A percentile compares a stretch with the other conserved stretches of the same genome.
phyloP scores from a whole-genome alignment of 2,888 invertebrate species.

The Heterodera filipjevi region DNA sequence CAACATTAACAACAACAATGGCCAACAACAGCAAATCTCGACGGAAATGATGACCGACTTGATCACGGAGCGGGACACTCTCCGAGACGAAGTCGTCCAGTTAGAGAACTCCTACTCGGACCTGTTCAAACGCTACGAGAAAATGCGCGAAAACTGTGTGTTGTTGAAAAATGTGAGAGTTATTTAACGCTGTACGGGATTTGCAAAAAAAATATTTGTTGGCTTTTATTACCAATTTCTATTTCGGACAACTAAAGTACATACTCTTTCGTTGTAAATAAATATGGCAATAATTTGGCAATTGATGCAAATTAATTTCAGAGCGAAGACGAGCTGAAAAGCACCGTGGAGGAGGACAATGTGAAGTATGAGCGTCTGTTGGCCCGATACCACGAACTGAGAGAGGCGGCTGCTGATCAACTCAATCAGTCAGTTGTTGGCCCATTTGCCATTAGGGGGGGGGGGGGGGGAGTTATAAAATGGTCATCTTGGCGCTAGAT shows the following conservation, averaged over 20 bases:
- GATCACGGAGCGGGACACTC: constrained; percentile 28
- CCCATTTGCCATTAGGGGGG: not conserved
- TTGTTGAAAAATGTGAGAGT: constrained; percentile 33
- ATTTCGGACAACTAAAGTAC: too few species aligned
- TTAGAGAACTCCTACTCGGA: constrained; percentile 36
- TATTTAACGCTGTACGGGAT: not conserved
- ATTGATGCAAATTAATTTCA: constrained; percentile 28
- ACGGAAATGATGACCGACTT: constrained; percentile 26
- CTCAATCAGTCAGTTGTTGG: constrained; percentile 25
- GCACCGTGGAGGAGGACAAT: constrained; percentile 32
- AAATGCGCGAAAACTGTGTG: constrained; percentile 38
- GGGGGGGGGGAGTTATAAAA: too few species aligned
- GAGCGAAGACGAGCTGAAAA: constrained; percentile 37
- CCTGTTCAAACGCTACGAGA: constrained; percentile 36
- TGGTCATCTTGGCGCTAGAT: too few species aligned
- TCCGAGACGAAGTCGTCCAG: constrained; percentile 29
- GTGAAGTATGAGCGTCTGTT: constrained; percentile 30
- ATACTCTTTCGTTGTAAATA: too few species aligned
- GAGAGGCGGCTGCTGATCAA: constrained; percentile 24
- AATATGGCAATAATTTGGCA: too few species aligned
- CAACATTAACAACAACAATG: not conserved
- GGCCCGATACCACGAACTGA: constrained; percentile 25
- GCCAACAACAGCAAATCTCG: constrained; percentile 7
- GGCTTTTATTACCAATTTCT: not conserved
- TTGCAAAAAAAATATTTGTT: not conserved